Conservation (phyloP, 92 coral and sea anemone species). For the Palythoa caribaeorum region DNA sequence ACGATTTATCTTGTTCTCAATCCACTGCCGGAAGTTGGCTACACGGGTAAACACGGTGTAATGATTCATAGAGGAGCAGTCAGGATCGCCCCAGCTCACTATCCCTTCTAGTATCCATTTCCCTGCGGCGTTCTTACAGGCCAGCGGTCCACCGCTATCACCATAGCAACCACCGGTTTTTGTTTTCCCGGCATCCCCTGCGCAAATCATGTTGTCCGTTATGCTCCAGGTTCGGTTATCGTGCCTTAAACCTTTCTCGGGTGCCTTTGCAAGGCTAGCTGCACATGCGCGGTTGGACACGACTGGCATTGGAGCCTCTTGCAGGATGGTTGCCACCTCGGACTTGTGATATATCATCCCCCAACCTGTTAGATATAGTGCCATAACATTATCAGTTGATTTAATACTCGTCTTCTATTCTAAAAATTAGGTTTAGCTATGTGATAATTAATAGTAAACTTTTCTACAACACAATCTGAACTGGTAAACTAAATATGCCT, state of each 20-base stretch:
- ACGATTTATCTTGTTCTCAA: slow-evolving; percentile 47
- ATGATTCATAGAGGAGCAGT: slow-evolving; percentile 79
- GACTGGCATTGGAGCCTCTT: slow-evolving; percentile 90
- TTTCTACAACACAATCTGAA: too few relatives aligned
- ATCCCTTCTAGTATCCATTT: slow-evolving; percentile 90
- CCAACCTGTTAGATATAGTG: slow-evolving; percentile 71
- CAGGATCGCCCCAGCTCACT: slow-evolving; percentile 97
- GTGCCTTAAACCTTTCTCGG: slow-evolving; percentile 77
- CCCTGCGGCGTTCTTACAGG: slow-evolving; percentile 71
- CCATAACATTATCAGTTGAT: background rate
- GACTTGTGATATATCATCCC: slow-evolving; percentile 83
- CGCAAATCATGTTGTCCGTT: slow-evolving; percentile 89
- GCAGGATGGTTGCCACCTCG: slow-evolving; percentile 73
- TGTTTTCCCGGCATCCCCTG: slow-evolving; percentile 92
- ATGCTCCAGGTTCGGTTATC: slow-evolving; percentile 92
- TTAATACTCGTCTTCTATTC: background rate
- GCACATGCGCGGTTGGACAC: slow-evolving; percentile 91
- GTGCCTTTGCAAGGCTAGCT: slow-evolving; percentile 80
- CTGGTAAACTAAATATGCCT: too few relatives aligned
- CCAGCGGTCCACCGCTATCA: slow-evolving; percentile 96
- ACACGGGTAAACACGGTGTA: slow-evolving; percentile 88
- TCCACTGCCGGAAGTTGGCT: slow-evolving; percentile 79
- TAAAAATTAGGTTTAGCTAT: too few relatives aligned
- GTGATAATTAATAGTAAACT: too few relatives aligned
- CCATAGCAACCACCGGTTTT: slow-evolving; percentile 91